phyloP scores from a whole-genome alignment of 2,113 vertebrate genomes.

The Ciconia stormi region DNA sequence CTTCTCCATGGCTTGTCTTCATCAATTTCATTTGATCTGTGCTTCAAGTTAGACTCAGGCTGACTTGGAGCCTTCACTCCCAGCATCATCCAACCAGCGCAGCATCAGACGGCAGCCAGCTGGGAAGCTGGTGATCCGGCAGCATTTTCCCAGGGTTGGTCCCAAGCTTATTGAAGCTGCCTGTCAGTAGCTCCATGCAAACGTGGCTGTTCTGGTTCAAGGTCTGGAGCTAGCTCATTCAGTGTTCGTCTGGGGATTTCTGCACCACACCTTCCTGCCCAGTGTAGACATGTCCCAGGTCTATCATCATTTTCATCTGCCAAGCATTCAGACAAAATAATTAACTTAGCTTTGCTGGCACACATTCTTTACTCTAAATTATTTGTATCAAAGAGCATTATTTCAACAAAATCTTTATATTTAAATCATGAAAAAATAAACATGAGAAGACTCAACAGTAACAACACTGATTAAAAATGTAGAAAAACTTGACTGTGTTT shows the following conservation, averaged over 20 bases:
- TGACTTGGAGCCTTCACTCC: not conserved
- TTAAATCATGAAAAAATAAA: slow-evolving; percentile 46
- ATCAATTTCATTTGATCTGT: not conserved
- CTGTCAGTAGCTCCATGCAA: not conserved
- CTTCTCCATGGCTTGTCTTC: not conserved
- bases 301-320: slow-evolving; percentile 66
- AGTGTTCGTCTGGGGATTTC: not conserved
- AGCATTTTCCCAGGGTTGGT: not conserved
- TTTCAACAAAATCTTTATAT: slow-evolving; percentile 69
- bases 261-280: slow-evolving; percentile 61
- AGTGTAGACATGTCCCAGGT: slow-evolving; percentile 59
- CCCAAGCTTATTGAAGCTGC: not conserved
- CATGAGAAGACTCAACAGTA: slow-evolving; percentile 31
- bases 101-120: rapidly evolving
- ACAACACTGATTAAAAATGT: slow-evolving; percentile 30
- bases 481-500: not conserved
- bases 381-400: slow-evolving; percentile 64
- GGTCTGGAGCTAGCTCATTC: not conserved
- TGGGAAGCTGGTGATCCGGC: not conserved
- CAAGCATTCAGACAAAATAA: slow-evolving; percentile 72
- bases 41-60: not conserved
- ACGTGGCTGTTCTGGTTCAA: not conserved
- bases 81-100: not conserved
- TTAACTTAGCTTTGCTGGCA: slow-evolving; percentile 68
- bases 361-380: slow-evolving; percentile 61